Base-by-base conservation (phyloP, 2,888 invertebrate species). In the Therioaphis trifolii region DNA sequence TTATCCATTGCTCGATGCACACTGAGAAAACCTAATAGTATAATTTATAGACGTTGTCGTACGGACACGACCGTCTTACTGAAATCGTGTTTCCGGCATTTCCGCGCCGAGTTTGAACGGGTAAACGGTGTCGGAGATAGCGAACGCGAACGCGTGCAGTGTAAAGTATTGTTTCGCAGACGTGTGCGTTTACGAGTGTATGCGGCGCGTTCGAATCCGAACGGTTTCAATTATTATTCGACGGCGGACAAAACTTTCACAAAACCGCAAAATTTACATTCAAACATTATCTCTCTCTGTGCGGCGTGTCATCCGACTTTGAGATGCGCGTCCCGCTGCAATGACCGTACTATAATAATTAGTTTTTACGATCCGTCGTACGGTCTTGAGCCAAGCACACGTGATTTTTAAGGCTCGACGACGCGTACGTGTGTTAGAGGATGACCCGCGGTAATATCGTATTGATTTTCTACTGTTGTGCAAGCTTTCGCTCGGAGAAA, bases 191-290 rank as follows among this genome's bases (percentile, higher is more conserved):
- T 40, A 66, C 29, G 49, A 2, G 29, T 52, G 1, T 21, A 35
- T 35, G 52, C 15, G 7, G 24, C n/a, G 2, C 4, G n/a, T 55
- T 35, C 35, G n/a, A 55, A 52, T 52, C 12, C 18, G 5, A 35
- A 43, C 58, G 43, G 15, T 21, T 71, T 43, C 40, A 43, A 49
- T n/a, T n/a, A n/a, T n/a, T n/a, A n/a, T n/a, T n/a, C 63, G 46
- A 21, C 27, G 3, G 29, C 18, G 21, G 35, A 15, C 35, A 21
- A 61, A 35, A 77, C 63, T 66, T 77, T 77, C 77, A 66, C 77
- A 9, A 63, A 49, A 77, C 63, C 49, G 18, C 63, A 35, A 77
- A 21, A 77, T 77, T 63, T 66, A 66, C 49, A 63, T 76, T 61
- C 40, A 7, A 27, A 76, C 58, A 58, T 49, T n/a, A 29, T 24